phyloP scores from a whole-genome alignment of 2,113 vertebrate genomes.

The Xiphias gladius region DNA sequence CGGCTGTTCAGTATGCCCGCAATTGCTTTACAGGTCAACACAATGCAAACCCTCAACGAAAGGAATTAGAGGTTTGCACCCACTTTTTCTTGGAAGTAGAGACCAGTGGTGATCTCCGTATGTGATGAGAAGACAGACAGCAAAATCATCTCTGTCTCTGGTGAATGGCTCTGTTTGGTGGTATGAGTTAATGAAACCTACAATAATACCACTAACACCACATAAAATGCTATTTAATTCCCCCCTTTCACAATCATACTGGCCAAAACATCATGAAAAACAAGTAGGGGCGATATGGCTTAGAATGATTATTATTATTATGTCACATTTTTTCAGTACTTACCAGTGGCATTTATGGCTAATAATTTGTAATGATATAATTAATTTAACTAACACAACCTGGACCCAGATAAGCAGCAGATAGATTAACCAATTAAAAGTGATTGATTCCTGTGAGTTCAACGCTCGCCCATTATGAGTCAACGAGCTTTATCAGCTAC shows the following conservation, averaged over 20 bases:
- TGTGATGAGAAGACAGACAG: background rate
- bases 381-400: too few species aligned
- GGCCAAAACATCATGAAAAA: background rate
- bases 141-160: too few species aligned
- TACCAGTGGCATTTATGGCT: too few species aligned
- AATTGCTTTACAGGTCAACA: slow-evolving; percentile 24
- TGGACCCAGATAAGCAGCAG: too few species aligned
- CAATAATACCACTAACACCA: background rate
- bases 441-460: too few species aligned
- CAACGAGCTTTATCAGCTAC: background rate
- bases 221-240: background rate
- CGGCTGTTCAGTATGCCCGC: background rate
- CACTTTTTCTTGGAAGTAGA: background rate
- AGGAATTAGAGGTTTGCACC: background rate
- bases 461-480: background rate
- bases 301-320: background rate
- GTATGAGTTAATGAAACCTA: background rate
- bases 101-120: background rate
- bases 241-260: background rate
- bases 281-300: background rate
- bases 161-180: background rate
- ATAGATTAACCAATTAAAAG: too few species aligned
- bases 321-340: too few species aligned
- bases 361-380: too few species aligned
- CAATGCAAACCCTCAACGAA: background rate